Evolutionary conservation across 2,797 vertebrate species (phyloP), one percentile per base, ranked within the genome.

Genomic region (Phaenicophaeus curvirostris): DNA sequence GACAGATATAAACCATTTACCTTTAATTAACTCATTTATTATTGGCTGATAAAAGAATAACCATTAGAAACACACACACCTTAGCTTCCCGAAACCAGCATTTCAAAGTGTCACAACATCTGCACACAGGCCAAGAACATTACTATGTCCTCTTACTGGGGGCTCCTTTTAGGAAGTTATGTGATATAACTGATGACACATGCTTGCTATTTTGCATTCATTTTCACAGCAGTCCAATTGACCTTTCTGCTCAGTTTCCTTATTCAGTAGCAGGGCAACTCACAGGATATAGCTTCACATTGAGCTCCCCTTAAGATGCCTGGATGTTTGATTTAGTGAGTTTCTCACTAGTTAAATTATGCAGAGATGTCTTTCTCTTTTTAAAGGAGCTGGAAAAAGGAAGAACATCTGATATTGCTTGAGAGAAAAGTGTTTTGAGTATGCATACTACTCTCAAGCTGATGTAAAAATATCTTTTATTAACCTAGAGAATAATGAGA

Each of bases 131-230:
- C 15, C 15, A 59, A 48, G 15, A 59, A 28, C 21, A 18, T 50
- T 3, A 1, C 23, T 5, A 2, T 0, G 6, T 13, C 8, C 24
- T 63, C 46, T 46, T 30, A 5, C 25, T 7, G 8, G 8, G 20
- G 25, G 48, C 17, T 30, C 61, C n/a, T n/a, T n/a, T 27, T 15
- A 27, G 50, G 24, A 55, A 61, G 16, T 13, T 41, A 51, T 1
- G 3, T 1, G 0, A 6, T 13, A 7, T 3, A 23, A 51, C 21
- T 6, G 7, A 35, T 46, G 51, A n/a, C 9, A 81, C 3, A 42
- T 2, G 23, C 27, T 66, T 81, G 18, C 2, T 71, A 2, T 53
- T 63, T 62, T 44, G 24, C 14, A 37, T 25, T 69, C 39, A 6
- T 0, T 33, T 71, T 58, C 37, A 3, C 4, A 58, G 19, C n/a